phyloP scores from a whole-genome alignment of 1,140 invertebrate genomes.

The Centruroides sculpturatus region DNA sequence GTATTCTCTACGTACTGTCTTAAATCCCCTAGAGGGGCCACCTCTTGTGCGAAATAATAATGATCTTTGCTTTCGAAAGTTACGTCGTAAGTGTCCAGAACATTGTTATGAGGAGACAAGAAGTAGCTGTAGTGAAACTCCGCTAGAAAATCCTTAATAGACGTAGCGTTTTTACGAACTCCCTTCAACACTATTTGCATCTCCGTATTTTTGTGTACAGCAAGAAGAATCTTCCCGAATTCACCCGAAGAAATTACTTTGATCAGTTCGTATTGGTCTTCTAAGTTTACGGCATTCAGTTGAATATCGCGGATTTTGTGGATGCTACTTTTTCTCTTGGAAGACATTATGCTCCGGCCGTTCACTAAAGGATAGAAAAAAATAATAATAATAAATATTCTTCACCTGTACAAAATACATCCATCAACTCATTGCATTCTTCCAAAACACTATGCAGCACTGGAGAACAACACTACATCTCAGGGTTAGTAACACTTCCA shows the following conservation, averaged over 20 bases:
- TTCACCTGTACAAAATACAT: too few relatives aligned
- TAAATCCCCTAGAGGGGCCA: slow-evolving; percentile 76
- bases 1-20: slow-evolving; percentile 19
- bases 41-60: slow-evolving; percentile 55
- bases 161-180: slow-evolving; percentile 29
- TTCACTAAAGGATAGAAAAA: too few relatives aligned
- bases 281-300: slow-evolving; percentile 46
- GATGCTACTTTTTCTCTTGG: slow-evolving; percentile 14
- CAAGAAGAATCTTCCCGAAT: slow-evolving; percentile 80
- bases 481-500: too few relatives aligned
- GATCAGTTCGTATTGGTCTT: slow-evolving; percentile 74
- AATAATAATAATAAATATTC: too few relatives aligned
- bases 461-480: too few relatives aligned
- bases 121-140: slow-evolving; percentile 45
- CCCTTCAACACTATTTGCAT: slow-evolving; percentile 44
- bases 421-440: too few relatives aligned
- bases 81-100: slow-evolving; percentile 67
- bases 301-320: slow-evolving; percentile 22
- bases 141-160: slow-evolving; percentile 35
- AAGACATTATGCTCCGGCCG: neutral
- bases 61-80: slow-evolving; percentile 42
- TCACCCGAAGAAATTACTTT: slow-evolving; percentile 90
- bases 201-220: slow-evolving; percentile 67
- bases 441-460: too few relatives aligned
- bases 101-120: slow-evolving; percentile 37